Evolutionary conservation across 2,888 invertebrate species (phyloP), one percentile per base, ranked within the genome.

Genomic region (Timandra comae): DNA sequence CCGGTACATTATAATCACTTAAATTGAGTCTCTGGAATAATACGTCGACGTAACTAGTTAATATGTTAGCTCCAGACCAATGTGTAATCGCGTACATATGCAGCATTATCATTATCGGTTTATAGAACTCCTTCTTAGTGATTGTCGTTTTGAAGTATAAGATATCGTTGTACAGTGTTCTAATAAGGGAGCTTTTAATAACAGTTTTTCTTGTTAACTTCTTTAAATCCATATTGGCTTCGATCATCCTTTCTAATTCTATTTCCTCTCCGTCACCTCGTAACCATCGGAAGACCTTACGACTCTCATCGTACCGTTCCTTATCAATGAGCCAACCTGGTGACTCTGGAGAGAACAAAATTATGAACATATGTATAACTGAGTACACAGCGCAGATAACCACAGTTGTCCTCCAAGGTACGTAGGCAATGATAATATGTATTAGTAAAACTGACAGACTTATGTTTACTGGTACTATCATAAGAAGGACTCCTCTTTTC

Each of bases 21-120:
- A 90, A 88, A 30, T 91, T 79, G 7, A 88, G 68, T 24, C 87
- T 65, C 3, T 70, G 63, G 37, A 91, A 81, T 19, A 91, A 88
- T 22, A 84, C 75, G 0, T 91, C 89, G 0, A 91, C 89, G 57
- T 91, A 92, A 2, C 90, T 89, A 0, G 89, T 87, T 49, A 92
- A 87, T 0, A 90, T 90, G 32, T 90, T 90, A 1, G 89, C 88
- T 0, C 92, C 92, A 2, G 90, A 85, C 39, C 91, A 88, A 48
- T 92, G 91, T 29, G 88, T 87, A 46, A 89, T 85, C 0, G 87
- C 76, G 42, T 90, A 90, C 7, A 89, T 87, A 1, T 88, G 79
- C 24, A 88, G 79, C 63, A 91, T 84, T 11, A 90, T 71, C 4
- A 82, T 60, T 7, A 90, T 76, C 0, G 90, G 89, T 48, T 85